Evolutionary conservation across 2,888 invertebrate genomes (phyloP).

Genomic region (Lochmaea capreae): DNA sequence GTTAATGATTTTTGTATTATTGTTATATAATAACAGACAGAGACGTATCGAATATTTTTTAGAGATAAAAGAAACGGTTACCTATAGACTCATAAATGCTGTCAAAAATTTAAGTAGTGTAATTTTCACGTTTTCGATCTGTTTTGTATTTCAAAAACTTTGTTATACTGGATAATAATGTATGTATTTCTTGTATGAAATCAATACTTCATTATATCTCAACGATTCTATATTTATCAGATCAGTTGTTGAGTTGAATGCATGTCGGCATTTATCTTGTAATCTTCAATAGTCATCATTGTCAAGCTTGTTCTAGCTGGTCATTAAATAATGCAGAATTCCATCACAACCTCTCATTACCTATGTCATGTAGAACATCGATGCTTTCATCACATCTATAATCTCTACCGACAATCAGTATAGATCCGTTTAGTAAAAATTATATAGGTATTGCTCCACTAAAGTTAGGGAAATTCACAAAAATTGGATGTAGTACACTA

Average conservation of each 20-base stretch:
- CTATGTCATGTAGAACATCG: constrained; percentile 25
- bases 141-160: too few relatives aligned
- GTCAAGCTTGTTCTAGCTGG: constrained; percentile 26
- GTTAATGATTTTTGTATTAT: constrained; percentile 14
- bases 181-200: not conserved
- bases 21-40: not conserved
- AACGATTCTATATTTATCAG: constrained; percentile 1
- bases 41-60: not conserved
- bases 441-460: not conserved
- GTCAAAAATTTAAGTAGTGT: too few relatives aligned
- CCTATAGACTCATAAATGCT: too few relatives aligned
- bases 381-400: constrained; percentile 27
- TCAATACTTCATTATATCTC: constrained; percentile 7
- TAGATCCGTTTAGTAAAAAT: not conserved
- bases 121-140: too few relatives aligned
- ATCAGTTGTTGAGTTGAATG: constrained; percentile 26
- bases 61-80: too few relatives aligned
- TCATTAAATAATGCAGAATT: constrained; percentile 25
- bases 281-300: constrained; percentile 27
- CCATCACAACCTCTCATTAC: constrained; percentile 25
- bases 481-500: too few relatives aligned
- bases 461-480: too few relatives aligned
- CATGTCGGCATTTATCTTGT: constrained; percentile 26
- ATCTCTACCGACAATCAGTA: not conserved
- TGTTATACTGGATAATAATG: too few relatives aligned